These are phyloP conservation scores for Mesocricetus auratus DNA, from an alignment of 2,113 vertebrate genomes.

Conservation along the genomic window DNA sequence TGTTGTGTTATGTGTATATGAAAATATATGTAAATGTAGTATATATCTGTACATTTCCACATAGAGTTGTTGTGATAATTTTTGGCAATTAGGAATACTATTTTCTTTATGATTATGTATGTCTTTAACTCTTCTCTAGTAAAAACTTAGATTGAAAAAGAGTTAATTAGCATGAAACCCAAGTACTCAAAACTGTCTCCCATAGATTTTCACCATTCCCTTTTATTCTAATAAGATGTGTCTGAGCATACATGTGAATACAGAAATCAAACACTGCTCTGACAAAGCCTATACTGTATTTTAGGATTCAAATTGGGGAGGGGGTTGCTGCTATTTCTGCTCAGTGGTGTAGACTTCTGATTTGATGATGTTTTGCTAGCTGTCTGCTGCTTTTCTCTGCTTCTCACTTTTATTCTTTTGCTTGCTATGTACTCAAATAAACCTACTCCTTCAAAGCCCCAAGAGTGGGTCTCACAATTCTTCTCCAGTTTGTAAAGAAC, in stretches of 20 bases:
- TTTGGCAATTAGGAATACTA: conserved; percentile 23
- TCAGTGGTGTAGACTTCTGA: background rate
- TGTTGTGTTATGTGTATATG: background rate
- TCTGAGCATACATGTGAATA: background rate
- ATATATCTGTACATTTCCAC: background rate
- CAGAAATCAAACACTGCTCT: background rate
- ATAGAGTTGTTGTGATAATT: background rate
- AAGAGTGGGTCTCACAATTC: no score
- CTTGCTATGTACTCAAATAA: background rate
- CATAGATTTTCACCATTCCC: background rate
- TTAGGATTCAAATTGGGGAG: background rate
- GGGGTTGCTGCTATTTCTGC: background rate
- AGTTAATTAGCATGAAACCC: background rate
- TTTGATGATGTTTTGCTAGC: background rate
- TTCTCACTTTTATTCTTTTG: background rate
- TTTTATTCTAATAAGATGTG: background rate
- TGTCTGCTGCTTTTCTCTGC: background rate
- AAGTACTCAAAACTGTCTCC: background rate
- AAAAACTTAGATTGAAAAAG: background rate
- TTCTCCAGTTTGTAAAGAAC: background rate
- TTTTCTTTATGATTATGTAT: conserved; percentile 30
- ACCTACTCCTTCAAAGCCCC: background rate
- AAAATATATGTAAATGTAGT: background rate
- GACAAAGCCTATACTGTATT: background rate
- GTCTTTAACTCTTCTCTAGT: background rate